Conservation (phyloP, 1,140 invertebrate species). For the Adoxophyes honmai region DNA sequence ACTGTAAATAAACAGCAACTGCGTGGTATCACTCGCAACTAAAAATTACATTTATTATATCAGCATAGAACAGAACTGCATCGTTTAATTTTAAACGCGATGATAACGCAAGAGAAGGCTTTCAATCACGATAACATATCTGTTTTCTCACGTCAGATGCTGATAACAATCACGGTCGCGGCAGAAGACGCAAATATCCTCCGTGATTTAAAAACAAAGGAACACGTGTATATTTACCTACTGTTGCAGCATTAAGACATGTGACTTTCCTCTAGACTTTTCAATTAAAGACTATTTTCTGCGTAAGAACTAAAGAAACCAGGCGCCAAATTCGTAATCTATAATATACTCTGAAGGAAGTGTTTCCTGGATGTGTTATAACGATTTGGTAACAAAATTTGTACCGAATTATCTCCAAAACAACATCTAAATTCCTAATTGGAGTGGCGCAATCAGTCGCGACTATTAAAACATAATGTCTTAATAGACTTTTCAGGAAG, state of each 20-base stretch:
- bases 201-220: not conserved
- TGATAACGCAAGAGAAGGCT: slow-evolving; percentile 21
- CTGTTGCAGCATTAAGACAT: too few relatives aligned
- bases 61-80: not conserved
- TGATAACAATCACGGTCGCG: slow-evolving; percentile 20
- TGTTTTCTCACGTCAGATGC: slow-evolving; percentile 17
- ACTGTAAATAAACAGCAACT: too few relatives aligned
- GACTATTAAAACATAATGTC: not conserved
- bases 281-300: too few relatives aligned
- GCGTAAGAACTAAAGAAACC: too few relatives aligned
- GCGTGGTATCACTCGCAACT: too few relatives aligned
- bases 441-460: not conserved
- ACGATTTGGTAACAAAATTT: too few relatives aligned
- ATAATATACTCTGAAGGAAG: too few relatives aligned
- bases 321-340: too few relatives aligned
- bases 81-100: not conserved
- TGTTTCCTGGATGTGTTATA: too few relatives aligned
- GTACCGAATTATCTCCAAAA: too few relatives aligned
- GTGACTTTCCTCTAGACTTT: too few relatives aligned
- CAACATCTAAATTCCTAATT: not conserved
- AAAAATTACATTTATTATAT: too few relatives aligned
- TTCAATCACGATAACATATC: slow-evolving; percentile 39
- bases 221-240: not conserved
- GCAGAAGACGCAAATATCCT: slow-evolving; percentile 11
- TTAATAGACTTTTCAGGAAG: slow-evolving; percentile 1